Conservation (phyloP, 2,888 invertebrate species). For the Ophion ellenae region DNA sequence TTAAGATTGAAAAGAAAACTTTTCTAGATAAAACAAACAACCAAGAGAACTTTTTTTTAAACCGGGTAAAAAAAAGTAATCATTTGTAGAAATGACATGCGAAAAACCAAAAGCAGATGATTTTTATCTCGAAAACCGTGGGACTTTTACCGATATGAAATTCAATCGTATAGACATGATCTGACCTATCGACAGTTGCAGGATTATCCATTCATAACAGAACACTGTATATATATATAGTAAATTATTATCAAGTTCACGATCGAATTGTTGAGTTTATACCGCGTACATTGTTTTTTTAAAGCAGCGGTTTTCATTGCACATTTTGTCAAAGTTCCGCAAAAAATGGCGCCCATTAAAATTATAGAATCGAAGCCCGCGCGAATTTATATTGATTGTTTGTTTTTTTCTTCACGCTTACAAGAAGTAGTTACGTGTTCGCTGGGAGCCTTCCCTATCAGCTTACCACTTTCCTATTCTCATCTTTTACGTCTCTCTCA, state of each 20-base stretch:
- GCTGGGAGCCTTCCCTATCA: not conserved
- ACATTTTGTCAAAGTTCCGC: slow-evolving; percentile 36
- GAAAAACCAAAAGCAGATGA: too few species aligned
- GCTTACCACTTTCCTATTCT: not conserved
- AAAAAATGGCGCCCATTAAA: not conserved
- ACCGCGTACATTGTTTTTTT: slow-evolving; percentile 55
- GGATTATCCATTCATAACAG: too few species aligned
- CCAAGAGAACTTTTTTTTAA: too few species aligned
- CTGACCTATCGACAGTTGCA: too few species aligned
- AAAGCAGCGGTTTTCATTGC: slow-evolving; percentile 64
- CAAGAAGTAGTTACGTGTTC: slow-evolving; percentile 19
- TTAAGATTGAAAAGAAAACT: too few species aligned
- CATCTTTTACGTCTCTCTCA: slow-evolving; percentile 3
- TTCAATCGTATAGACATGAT: too few species aligned
- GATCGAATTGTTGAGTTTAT: slow-evolving; percentile 73
- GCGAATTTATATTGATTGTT: slow-evolving; percentile 21
- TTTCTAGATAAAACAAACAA: too few species aligned
- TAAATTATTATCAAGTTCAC: slow-evolving; percentile 75
- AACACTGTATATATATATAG: slow-evolving; percentile 30
- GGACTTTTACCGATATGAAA: too few species aligned
- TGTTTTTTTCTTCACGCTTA: slow-evolving; percentile 2
- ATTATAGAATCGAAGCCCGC: not conserved
- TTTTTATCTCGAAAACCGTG: too few species aligned
- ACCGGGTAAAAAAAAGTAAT: too few species aligned
- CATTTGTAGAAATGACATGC: too few species aligned